Evolutionary conservation across 1,140 invertebrate genomes (phyloP), one percentile per base, ranked within the genome.

Genomic region (Parasteatoda tepidariorum): DNA sequence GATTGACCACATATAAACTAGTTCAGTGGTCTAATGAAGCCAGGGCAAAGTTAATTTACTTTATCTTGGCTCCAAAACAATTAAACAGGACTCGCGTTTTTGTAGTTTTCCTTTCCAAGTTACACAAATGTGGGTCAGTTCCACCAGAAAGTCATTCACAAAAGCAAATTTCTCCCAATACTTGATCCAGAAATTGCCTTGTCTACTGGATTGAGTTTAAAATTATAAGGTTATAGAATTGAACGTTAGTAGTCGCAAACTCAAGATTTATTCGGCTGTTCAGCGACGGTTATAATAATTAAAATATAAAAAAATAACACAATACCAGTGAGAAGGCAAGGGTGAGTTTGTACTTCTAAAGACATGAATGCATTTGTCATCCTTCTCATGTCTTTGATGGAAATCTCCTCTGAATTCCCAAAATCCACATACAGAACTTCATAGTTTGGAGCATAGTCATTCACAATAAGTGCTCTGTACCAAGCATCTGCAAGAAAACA

Each of bases 361-460:
- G 31, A n/a, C 78, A 82, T 82, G 38, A 82, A 82, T 22, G 61
- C 3, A 22, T 82, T 62, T 30, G 24, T 31, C 78, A 82, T 82
- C 48, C 41, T 70, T 30, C 78, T 38, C 24, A 70, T 11, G 18
- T 4, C 34, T 38, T 70, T 33, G 59, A 61, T n/a, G 62, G 38
- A 18, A n/a, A 82, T 4, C 9, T 26, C 3, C 31, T 70, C 66
- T 15, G 54, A 11, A 31, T 82, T 70, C 11, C 78, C 78, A 71
- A n/a, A 82, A 33, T 82, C 78, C 30, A 70, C 33, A 70, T 38
- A 82, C 22, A 31, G 18, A 11, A 82, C 62, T 26, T 68, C 64
- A 59, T 57, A 79, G 7, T 30, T 34, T 18, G 66, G 34, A 31
- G 24, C 18, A 38, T 6, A 61, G 0, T 41, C 24, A n/a, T 62